phyloP scores from a whole-genome alignment of 2,888 invertebrate genomes.

The Mantis religiosa region DNA sequence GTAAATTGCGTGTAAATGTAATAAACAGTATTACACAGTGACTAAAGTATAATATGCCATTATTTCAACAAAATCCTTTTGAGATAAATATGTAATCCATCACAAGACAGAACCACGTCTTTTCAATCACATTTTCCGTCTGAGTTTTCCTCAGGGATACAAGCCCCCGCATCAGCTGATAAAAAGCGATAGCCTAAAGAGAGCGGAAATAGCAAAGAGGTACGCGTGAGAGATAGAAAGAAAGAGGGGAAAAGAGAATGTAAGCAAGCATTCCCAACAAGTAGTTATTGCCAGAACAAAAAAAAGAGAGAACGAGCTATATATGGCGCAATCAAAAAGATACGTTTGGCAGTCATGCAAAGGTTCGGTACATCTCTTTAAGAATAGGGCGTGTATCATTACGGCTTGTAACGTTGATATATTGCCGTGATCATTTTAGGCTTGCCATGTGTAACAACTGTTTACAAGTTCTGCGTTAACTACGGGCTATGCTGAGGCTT shows the following conservation, averaged over 20 bases:
- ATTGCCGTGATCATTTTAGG: background rate
- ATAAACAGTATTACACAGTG: too few relatives aligned
- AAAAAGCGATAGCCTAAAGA: background rate
- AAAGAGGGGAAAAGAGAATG: background rate
- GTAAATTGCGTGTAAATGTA: too few relatives aligned
- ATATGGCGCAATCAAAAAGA: background rate
- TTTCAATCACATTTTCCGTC: background rate
- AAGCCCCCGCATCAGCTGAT: background rate
- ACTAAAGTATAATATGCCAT: too few relatives aligned
- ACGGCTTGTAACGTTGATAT: background rate
- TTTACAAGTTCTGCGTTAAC: background rate
- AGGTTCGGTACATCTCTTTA: background rate
- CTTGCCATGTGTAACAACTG: background rate
- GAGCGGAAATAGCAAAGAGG: background rate
- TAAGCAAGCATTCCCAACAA: background rate
- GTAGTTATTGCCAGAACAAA: background rate
- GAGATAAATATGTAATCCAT: too few relatives aligned
- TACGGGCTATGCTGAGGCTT: background rate
- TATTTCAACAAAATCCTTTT: too few relatives aligned
- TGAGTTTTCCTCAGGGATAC: background rate
- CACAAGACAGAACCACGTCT: background rate
- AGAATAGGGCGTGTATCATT: background rate
- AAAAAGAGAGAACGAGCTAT: background rate
- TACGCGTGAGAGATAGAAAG: background rate
- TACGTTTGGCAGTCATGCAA: background rate